Conservation (phyloP, 1,140 invertebrate genomes). For the Trichomalopsis sarcophagae region DNA sequence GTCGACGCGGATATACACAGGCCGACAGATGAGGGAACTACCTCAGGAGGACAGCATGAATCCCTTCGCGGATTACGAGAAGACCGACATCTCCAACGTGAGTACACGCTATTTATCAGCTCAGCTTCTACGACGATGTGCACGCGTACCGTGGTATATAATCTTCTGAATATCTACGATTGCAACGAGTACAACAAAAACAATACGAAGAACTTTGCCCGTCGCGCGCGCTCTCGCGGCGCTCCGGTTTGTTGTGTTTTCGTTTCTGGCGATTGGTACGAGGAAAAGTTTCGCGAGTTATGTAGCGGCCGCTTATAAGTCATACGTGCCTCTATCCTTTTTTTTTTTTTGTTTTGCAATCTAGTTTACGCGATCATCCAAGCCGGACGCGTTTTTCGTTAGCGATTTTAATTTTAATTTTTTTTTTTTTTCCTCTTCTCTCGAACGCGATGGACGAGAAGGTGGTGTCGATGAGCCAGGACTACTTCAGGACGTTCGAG, state of each 20-base stretch:
- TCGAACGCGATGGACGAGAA: background rate
- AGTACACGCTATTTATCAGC: slow-evolving; percentile 52
- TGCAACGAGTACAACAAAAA: no score
- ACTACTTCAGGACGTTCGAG: slow-evolving; percentile 53
- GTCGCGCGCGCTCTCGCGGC: background rate
- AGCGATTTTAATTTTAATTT: background rate
- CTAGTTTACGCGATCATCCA: background rate
- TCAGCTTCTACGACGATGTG: background rate
- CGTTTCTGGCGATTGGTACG: background rate
- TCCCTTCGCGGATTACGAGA: slow-evolving; percentile 58
- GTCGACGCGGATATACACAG: background rate
- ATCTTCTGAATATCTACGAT: no score
- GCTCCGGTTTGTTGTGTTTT: background rate
- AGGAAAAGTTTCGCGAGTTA: background rate
- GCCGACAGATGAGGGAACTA: background rate
- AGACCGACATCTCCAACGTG: slow-evolving; percentile 59
- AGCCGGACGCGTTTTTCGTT: background rate
- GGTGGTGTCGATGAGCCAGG: slow-evolving; percentile 40
- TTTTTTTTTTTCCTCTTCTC: background rate
- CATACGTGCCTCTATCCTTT: slow-evolving; percentile 6
- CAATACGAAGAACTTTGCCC: no score
- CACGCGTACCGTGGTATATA: no score
- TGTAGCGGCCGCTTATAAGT: background rate
- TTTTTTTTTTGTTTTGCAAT: background rate
- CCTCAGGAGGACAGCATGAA: slow-evolving; percentile 55